Evolutionary conservation across 2,888 invertebrate species (phyloP).

Genomic region (Philopedon plagiatum): DNA sequence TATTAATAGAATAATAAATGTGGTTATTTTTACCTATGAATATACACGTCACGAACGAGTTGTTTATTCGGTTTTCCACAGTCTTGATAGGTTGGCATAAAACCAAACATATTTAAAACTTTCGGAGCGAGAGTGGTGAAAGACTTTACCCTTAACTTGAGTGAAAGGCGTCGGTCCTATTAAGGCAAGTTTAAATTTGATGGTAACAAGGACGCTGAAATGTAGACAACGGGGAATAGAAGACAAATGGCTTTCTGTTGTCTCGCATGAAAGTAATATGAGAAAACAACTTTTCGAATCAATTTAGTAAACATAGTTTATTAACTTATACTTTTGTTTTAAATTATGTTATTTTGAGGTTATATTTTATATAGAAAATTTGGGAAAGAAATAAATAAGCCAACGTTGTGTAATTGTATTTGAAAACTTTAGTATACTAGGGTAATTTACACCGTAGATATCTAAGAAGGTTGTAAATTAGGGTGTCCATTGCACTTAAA

Average conservation of each 20-base stretch:
- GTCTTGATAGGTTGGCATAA: background rate
- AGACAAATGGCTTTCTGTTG: background rate
- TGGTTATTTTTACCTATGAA: no score
- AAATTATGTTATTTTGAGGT: no score
- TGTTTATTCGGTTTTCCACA: background rate
- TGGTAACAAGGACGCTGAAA: background rate
- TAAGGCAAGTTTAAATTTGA: conserved; percentile 6
- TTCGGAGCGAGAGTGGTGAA: background rate
- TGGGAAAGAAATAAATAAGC: no score
- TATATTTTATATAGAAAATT: no score
- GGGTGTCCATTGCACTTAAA: no score
- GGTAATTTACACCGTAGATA: no score
- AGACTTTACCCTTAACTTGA: background rate
- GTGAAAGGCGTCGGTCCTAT: background rate
- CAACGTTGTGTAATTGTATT: no score
- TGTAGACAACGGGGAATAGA: background rate
- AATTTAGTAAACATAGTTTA: background rate
- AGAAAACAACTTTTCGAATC: background rate
- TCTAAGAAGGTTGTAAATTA: no score
- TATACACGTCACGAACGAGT: no score
- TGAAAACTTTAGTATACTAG: no score
- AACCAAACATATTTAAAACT: conserved; percentile 8
- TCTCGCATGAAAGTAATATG: background rate
- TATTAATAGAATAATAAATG: no score
- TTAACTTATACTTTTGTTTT: no score